Evolutionary conservation across 1,140 invertebrate species (phyloP), one percentile per base, ranked within the genome.

Genomic region (Cherax quadricarinatus): DNA sequence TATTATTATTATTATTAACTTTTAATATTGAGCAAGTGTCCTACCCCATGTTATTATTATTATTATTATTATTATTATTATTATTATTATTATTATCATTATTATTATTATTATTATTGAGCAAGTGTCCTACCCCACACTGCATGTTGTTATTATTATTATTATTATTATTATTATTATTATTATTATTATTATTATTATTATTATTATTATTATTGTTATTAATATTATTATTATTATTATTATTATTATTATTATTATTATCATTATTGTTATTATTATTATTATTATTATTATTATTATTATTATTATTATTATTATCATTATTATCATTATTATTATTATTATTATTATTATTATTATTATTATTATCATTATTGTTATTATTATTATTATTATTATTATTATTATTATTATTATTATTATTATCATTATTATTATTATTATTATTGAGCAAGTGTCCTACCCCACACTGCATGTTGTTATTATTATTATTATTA

Each of bases 101-200:
- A 78, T 24, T 78, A 78, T 24, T 78, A 78, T 24, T n/a, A n/a
- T 41, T 41, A 41, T 1, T 41, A 41, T 41, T 41, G 30, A 41
- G 30, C 30, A 41, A 41, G 2, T 41, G 30, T 41, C 4, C 49
- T 81, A 51, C 21, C n/a, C 9, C 41, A n/a, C n/a, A 21, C 48
- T 81, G 12, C 30, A 48, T n/a, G 18, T 81, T 48, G 7, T 49
- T 18, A 49, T 81, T 16, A 79, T 79, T 12, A 24, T 79, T 12
- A 79, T 79, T n/a, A 78, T 78, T 78, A 78, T 41, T 16, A 80
- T 41, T 48, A 80, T 18, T 80, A 80, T 41, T 80, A 80, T 41
- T 9, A 80, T 41, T 80, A 80, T 41, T 80, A 80, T 41, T 80
- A 80, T 18, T 80, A 80, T 41, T 49, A 80, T 48, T 41, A 80